Base-by-base conservation (phyloP, 2,888 invertebrate species). In the Nezara viridula region DNA sequence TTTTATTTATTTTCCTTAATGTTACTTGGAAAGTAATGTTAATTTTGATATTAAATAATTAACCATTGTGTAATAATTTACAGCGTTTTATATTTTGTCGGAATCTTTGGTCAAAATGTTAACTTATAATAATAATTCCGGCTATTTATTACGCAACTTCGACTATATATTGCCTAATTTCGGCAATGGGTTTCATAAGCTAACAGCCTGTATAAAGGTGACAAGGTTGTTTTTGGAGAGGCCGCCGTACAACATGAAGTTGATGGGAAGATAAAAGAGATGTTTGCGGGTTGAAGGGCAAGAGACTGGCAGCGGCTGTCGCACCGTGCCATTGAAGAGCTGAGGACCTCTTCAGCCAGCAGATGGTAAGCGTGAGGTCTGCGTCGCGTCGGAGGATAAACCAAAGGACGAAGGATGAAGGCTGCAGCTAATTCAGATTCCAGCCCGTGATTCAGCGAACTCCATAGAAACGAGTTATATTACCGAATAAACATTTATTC, bases 231-330 rank as follows among this genome's bases (percentile, higher is more conserved):
- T 32, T 66, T 66, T 37, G 19, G 66, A 73, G 66, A 73, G 66
- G 66, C 14, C 66, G 0, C 32, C 32, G 16, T 7, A 32, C 19
- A 32, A n/a, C 27, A 2, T 27, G 19, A 73, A 32, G 66, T 73
- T 73, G 66, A 73, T 73, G 10, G 37, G 66, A 73, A 73, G 6
- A 73, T 73, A 73, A 73, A 73, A 73, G 66, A 73, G 66, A 73
- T 73, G 66, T 73, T 73, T 37, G 66, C 37, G n/a, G 21, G 32
- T 21, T 73, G 66, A 73, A 73, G 66, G 66, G 66, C 66, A 37
- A 73, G 66, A 37, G 66, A 73, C 66, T 73, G 66, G 66, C 32
- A 73, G 9, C 19, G 37, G 32, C 66, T 73, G 66, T 73, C 66
- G 66, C 66, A 37, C 1, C 37, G 66, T 73, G 66, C 37, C 66